Evolutionary conservation across 2,113 vertebrate species (phyloP), one percentile per base, ranked within the genome.

Genomic region (Anhinga anhinga): DNA sequence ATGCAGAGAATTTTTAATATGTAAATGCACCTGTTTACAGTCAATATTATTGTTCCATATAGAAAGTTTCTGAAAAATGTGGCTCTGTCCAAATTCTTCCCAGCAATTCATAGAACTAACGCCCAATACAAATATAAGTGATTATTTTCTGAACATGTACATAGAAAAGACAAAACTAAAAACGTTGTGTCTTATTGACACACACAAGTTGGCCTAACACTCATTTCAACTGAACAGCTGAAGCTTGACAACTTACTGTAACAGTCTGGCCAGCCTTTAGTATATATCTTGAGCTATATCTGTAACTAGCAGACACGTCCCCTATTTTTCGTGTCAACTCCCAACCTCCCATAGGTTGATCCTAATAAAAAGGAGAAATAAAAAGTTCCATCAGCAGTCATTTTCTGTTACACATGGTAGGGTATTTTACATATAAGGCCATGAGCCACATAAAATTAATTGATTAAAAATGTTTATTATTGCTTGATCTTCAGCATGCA

Each of bases 281-380:
- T 49, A 98, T 93, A 8, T 98, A 99, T 98, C 98, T 99, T 96
- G 99, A 98, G 83, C 99, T 98, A 96, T 99, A 99, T 98, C 98
- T 99, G 97, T 99, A 99, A 93, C 91, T 98, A 63, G 98, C 98
- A 40, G 98, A 97, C 61, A 81, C 86, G 34, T 99, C 98, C 95
- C 98, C 98, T 71, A 98, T 98, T 63, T 98, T 99, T 97, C 98
- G 98, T 56, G 97, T 97, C 97, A 99, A 95, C 79, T 99, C 99
- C 98, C 98, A 99, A 0, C 99, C 99, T 97, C 98, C 99, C 98
- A 99, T 99, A 82, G 98, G 98, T 93, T 99, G 99, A 97, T 99
- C 99, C 99, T 99, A 97, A 58, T 82, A 59, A 96, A 77, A 93
- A 34, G 4, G 19, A 91, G 8, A 29, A 44, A 63, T n/a, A 53